Evolutionary conservation across 2,888 invertebrate genomes (phyloP), one percentile per base, ranked within the genome.

Genomic region (Drosophila seclusa): DNA sequence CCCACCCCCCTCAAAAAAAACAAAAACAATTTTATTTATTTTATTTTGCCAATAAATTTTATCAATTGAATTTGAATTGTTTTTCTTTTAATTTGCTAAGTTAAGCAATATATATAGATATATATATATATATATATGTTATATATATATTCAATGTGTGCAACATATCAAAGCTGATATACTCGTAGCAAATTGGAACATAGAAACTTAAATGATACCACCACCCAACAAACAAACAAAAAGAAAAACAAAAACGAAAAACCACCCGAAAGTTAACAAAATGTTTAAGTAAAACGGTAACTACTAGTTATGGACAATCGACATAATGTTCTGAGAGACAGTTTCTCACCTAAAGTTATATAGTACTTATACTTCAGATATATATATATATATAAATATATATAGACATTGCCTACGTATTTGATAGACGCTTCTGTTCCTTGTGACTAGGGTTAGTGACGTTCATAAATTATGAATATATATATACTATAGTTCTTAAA

Each of bases 291-390:
- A 67, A 74, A 72, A 55, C 27, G 55, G 38, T 62, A 53, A 45
- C 67, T 70, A 81, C 82, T 87, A 84, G 89, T 81, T 89, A 84
- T 84, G 84, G 84, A 84, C 84, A 84, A 84, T 84, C 84, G 83
- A 75, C 67, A 64, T 73, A 73, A 83, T 63, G 80, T 79, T 79
- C 80, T 77, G 63, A 68, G 63, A 73, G 68, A 73, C 50, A 65
- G 21, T 54, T n/a, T 68, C 67, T 57, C 73, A 60, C 52, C 65
- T 38, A 31, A 60, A 38, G 36, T 48, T 38, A 71, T 50, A 62
- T 45, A 68, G 32, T 54, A 54, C 50, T 31, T 48, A 21, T 48
- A 69, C 45, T 45, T 45, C 45, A 50, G 55, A 58, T 68, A 60
- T 59, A 64, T 65, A 68, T 58, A 61, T 62, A 45, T 13, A 64